Evolutionary conservation across 2,797 vertebrate species (phyloP), one percentile per base, ranked within the genome.

Genomic region (Psittacula derbiana): DNA sequence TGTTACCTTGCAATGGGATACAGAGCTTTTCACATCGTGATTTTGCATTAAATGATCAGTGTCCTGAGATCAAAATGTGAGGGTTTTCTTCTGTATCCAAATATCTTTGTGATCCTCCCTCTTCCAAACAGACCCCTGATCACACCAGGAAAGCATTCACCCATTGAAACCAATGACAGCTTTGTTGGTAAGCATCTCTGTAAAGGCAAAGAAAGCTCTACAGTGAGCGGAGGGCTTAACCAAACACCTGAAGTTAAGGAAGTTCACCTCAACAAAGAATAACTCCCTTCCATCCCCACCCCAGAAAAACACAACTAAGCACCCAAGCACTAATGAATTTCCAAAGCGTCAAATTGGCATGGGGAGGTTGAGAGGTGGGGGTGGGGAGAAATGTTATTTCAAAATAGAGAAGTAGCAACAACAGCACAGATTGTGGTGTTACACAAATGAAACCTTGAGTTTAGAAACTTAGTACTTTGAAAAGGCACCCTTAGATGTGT

Each of bases 351-450:
- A 86, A 70, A 53, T 0, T 57, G 38, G 33, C 20, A 44, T 0
- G 57, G 57, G 33, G 33, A 36, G 33, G 55, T 5, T 58, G 55
- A 36, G 55, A 25, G 36, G 17, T 8, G 17, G 25, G 25, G 33
- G 58, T 55, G 58, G 16, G 33, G 27, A 85, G 53, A 49, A 86
- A 73, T 28, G 11, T 52, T 61, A 86, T 66, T 82, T 90, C 60
- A 91, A 91, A 96, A 94, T 41, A 89, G 94, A 95, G 80, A 94
- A 94, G 53, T 60, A 66, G 41, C 57, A 74, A 19, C 53, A 70
- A 79, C 38, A 87, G 61, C 64, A 52, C 18, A 44, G 82, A 79
- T 30, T 18, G 30, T 52, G 47, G 38, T 67, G 44, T 86, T 76
- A 80, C 21, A 11, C 41, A 89, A 88, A 66, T 16, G 13, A 58